phyloP scores from a whole-genome alignment of 2,888 invertebrate genomes.

The Agonopterix heracliana region DNA sequence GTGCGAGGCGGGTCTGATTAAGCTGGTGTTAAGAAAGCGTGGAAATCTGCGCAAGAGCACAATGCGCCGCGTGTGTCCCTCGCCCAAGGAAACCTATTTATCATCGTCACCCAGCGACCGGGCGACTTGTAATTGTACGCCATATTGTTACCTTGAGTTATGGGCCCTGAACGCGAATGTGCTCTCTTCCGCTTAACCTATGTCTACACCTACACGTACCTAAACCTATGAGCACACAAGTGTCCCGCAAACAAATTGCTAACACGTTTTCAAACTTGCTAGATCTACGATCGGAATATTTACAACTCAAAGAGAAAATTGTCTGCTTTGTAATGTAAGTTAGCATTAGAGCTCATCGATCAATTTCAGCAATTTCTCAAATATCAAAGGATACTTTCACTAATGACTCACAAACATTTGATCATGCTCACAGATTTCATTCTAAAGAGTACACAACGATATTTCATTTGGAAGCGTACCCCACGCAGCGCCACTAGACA shows the following conservation, averaged over 20 bases:
- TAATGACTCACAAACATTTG: slow-evolving; percentile 1
- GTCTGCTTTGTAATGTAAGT: background rate
- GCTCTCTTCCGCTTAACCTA: slow-evolving; percentile 51
- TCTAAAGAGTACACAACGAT: slow-evolving; percentile 18
- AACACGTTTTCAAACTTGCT: background rate
- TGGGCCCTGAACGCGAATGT: slow-evolving; percentile 44
- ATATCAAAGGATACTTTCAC: background rate
- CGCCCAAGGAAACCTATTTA: slow-evolving; percentile 63
- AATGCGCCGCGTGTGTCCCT: slow-evolving; percentile 46
- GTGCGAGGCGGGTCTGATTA: slow-evolving; percentile 19
- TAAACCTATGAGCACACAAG: background rate
- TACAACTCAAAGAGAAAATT: background rate
- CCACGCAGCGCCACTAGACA: slow-evolving; percentile 68
- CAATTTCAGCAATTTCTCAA: background rate
- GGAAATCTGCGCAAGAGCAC: slow-evolving; percentile 27
- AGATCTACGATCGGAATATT: background rate
- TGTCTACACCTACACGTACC: slow-evolving; percentile 6
- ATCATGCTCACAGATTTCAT: slow-evolving; percentile 8
- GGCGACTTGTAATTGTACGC: slow-evolving; percentile 68
- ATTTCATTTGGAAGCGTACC: slow-evolving; percentile 44
- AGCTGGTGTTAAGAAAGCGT: slow-evolving; percentile 21
- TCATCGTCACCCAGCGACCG: slow-evolving; percentile 63
- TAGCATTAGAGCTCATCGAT: background rate
- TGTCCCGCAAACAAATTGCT: slow-evolving; percentile 2
- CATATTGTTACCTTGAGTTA: slow-evolving; percentile 70